Conservation (phyloP, 2,797 vertebrate genomes). For the Ceryle rudis region DNA sequence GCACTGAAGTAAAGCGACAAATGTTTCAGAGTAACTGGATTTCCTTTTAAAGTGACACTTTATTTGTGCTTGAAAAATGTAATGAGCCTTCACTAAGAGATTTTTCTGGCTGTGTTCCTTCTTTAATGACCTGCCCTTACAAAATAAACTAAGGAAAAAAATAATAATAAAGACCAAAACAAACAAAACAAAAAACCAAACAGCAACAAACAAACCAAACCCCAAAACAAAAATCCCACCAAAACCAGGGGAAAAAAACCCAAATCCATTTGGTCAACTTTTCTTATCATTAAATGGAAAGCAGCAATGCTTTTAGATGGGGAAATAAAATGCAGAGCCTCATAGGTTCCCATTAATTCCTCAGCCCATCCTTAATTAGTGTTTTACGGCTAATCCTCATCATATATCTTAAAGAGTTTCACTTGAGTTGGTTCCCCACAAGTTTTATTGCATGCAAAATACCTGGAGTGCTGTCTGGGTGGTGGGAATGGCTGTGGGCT, state of each 20-base stretch:
- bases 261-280: not conserved
- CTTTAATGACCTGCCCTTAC: conserved; percentile 15
- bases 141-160: conserved; percentile 19
- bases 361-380: conserved; percentile 73
- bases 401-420: conserved; percentile 71
- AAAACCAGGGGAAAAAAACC: not conserved
- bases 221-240: not conserved
- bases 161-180: not conserved
- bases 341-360: conserved; percentile 53
- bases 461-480: conserved; percentile 43
- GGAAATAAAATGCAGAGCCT: conserved; percentile 40
- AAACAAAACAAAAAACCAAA: not conserved
- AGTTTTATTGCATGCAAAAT: conserved; percentile 72
- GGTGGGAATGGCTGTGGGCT: conserved; percentile 63
- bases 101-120: conserved; percentile 3
- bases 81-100: not conserved
- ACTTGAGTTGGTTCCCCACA: conserved; percentile 67
- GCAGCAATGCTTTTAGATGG: not conserved
- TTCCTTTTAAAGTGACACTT: conserved; percentile 63
- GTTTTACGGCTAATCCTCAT: conserved; percentile 72
- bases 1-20: conserved; percentile 51
- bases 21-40: conserved; percentile 56
- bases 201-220: no score
- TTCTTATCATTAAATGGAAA: conserved; percentile 36
- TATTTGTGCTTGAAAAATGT: conserved; percentile 61